phyloP scores from a whole-genome alignment of 2,113 vertebrate species.

The Calonectris borealis region DNA sequence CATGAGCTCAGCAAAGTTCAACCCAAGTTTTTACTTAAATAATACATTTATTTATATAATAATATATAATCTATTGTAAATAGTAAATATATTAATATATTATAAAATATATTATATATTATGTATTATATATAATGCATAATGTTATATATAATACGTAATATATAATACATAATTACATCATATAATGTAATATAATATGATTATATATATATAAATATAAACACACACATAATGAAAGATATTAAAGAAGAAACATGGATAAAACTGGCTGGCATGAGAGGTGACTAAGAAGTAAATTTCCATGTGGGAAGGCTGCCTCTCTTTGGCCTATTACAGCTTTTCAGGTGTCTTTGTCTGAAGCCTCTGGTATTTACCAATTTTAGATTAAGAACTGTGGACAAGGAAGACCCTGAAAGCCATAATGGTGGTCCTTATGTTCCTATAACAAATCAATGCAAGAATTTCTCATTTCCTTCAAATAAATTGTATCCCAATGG shows the following conservation, averaged over 20 bases:
- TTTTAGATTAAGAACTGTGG: background rate
- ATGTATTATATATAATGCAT: background rate
- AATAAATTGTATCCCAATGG: background rate
- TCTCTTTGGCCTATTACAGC: background rate
- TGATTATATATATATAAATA: background rate
- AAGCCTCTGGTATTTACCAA: background rate
- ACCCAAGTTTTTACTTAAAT: background rate
- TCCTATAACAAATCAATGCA: background rate
- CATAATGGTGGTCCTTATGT: background rate
- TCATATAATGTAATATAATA: too few species aligned
- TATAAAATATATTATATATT: too few species aligned
- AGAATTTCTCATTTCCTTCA: background rate
- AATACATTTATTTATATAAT: background rate
- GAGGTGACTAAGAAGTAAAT: background rate
- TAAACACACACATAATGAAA: background rate
- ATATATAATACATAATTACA: background rate
- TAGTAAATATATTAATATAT: accelerated
- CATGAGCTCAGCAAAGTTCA: background rate
- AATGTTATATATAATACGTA: background rate
- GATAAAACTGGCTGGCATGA: background rate
- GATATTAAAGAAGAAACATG: background rate
- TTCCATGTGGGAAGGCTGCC: background rate
- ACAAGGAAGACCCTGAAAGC: background rate
- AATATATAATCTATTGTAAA: background rate
- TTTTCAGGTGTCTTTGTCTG: background rate